Base-by-base conservation (phyloP, 2,113 vertebrate genomes). In the Sigmodon hispidus region DNA sequence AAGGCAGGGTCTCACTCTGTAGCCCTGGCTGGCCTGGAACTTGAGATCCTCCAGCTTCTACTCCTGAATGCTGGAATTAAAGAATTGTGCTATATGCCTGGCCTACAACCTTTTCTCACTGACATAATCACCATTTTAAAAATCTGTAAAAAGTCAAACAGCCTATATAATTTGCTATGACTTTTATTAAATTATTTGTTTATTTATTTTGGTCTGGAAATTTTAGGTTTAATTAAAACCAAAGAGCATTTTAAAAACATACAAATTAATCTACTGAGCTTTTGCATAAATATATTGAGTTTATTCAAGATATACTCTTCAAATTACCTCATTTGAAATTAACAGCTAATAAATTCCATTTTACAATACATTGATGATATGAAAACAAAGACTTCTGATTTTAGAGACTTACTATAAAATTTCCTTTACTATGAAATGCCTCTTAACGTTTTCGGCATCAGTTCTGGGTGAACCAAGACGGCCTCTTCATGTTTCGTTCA, bases 401-500 rank as follows among this genome's bases (percentile, higher is more conserved):
- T 45, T 77, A 65, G 5, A 96, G 59, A 45, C 55, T 69, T 70
- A 67, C 48, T 61, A n/a, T 31, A 29, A 87, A 59, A n/a, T 73
- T 69, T 63, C 52, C 81, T 12, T 90, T 73, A 67, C 52, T 59
- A 40, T 34, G 34, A 89, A 61, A 36, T 81, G 36, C 31, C 17
- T 95, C 93, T 81, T 43, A 73, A 72, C n/a, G 65, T 48, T 34
- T 84, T 52, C 1, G 70, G n/a, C 85, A 73, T 98, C 96, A 98
- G 75, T 97, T 97, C 96, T 98, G 97, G 52, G 97, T 96, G 96
- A 99, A 99, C 99, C 99, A 99, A 45, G 98, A 98, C 0, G 99
- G 99, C 4, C 99, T 99, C 59, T 99, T 99, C 91, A 99, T 98
- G 83, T 98, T 91, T 95, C 97, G 98, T 97, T 99, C 99, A 91